Percentiles rank a stretch among this genome's conserved stretches.
phyloP scores from a whole-genome alignment of 2,888 invertebrate species.

The Nyleta sp. region DNA sequence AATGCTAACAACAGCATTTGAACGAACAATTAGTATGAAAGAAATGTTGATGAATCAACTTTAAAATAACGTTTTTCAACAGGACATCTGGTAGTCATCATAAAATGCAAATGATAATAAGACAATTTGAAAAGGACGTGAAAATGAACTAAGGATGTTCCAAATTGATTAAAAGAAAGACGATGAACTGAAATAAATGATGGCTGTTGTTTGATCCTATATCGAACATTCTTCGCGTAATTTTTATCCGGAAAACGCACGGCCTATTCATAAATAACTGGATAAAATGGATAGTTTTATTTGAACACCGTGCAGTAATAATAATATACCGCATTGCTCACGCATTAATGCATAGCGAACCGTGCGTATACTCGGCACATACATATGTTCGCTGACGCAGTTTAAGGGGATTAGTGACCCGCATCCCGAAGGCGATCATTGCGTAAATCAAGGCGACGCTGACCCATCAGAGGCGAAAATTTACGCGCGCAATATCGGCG shows the following conservation, averaged over 20 bases:
- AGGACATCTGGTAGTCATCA: no score
- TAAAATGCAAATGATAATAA: no score
- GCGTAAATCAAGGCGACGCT: conserved; percentile 65
- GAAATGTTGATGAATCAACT: no score
- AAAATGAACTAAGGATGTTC: no score
- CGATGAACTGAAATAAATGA: conserved; percentile 25
- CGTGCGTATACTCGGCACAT: conserved; percentile 39
- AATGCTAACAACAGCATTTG: no score
- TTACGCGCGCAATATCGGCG: conserved; percentile 68
- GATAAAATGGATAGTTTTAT: conserved; percentile 59
- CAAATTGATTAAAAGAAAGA: conserved; percentile 1
- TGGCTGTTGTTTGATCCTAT: conserved; percentile 41
- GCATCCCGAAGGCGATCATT: conserved; percentile 62
- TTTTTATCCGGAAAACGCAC: conserved; percentile 11
- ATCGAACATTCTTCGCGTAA: conserved; percentile 10
- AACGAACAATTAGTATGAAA: no score
- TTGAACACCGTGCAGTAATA: conserved; percentile 48
- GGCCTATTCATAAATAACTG: conserved; percentile 56
- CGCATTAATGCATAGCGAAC: conserved; percentile 38
- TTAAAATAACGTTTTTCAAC: no score
- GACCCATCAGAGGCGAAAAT: conserved; percentile 63
- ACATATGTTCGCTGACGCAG: conserved; percentile 61
- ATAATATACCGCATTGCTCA: conserved; percentile 52
- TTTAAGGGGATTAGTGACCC: conserved; percentile 65
- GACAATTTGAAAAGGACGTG: no score